These are phyloP conservation scores for Pollachius pollachius DNA, from an alignment of 2,113 vertebrate species.

Conservation along the genomic window DNA sequence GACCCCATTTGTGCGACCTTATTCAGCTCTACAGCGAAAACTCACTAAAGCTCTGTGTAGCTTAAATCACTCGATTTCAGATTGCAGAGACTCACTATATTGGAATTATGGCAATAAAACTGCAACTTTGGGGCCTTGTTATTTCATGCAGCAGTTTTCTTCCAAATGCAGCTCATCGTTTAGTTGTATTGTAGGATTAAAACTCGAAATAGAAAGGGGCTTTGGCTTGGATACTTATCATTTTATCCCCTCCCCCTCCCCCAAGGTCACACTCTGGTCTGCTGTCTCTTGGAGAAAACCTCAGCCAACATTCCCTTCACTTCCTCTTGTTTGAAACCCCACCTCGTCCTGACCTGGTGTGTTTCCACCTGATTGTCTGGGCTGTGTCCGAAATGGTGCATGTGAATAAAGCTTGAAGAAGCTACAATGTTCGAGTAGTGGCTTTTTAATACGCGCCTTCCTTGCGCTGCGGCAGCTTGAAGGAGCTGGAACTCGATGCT, in stretches of 20 bases:
- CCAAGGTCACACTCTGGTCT: not conserved
- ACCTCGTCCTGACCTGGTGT: slow-evolving; percentile 80
- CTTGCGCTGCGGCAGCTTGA: slow-evolving; percentile 7
- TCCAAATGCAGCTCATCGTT: no score
- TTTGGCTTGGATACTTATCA: no score
- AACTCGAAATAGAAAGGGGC: no score
- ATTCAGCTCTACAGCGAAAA: no score
- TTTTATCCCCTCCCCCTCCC: not conserved
- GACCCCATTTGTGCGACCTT: no score
- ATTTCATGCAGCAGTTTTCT: no score
- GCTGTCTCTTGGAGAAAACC: not conserved
- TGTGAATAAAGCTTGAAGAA: slow-evolving; percentile 95
- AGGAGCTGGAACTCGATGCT: slow-evolving; percentile 41
- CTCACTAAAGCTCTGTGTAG: no score
- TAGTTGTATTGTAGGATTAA: no score
- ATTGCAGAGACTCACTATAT: no score
- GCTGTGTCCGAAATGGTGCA: slow-evolving; percentile 89
- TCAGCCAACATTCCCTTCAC: slow-evolving; percentile 13
- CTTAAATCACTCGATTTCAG: no score
- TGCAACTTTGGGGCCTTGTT: no score
- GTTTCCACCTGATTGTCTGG: slow-evolving; percentile 81
- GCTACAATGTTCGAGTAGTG: slow-evolving; percentile 46
- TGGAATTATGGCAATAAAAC: no score
- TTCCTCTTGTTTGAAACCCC: slow-evolving; percentile 44
- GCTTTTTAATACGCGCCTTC: slow-evolving; percentile 1